Base-by-base conservation (phyloP, 1,140 invertebrate species). In the Augochlora pura region DNA sequence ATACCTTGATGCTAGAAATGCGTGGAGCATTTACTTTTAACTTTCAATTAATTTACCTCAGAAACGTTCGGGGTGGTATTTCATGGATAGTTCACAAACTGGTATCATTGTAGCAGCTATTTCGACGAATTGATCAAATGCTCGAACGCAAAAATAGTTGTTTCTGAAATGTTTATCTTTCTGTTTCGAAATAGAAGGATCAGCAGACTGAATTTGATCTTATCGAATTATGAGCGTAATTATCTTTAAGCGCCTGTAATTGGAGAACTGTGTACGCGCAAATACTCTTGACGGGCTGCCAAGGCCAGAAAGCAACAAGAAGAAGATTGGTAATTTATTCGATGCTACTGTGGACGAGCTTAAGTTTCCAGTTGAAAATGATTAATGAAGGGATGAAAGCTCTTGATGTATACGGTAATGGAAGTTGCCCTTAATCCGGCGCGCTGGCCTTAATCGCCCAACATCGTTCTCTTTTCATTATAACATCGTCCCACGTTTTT, bases 391-490 rank as follows among this genome's bases (percentile, higher is more conserved):
- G 54, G 54, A 57, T 57, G 54, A 57, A 57, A 57, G 54, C 54
- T 57, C 54, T 57, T 57, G 54, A 57, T 57, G 54, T 57, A n/a
- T 57, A 57, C 54, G 54, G 54, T 57, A 57, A 57, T 57, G 54
- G 54, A 57, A n/a, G 54, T 57, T 57, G 52, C 52, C 21, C 52
- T 54, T 54, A 54, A 54, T 54, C 52, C 54, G 54, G 21, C 54
- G 8, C 54, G 54, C 21, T n/a, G 54, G 21, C 54, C 54, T 57
- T 57, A 57, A 57, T 57, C 54, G 54, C 54, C 18, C 54, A 57
- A 57, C 54, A 57, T 57, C 54, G 54, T 57, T 57, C 54, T n/a
- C n/a, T 57, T 57, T 57, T 57, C 54, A 57, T 57, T 57, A 57
- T n/a, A 57, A n/a, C 18, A n/a, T 57, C 54, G 54, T 57, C n/a